Percentiles rank a stretch among this genome's conserved stretches.
phyloP scores from a whole-genome alignment of 1,140 invertebrate genomes.

The Drosophila sturtevanti region DNA sequence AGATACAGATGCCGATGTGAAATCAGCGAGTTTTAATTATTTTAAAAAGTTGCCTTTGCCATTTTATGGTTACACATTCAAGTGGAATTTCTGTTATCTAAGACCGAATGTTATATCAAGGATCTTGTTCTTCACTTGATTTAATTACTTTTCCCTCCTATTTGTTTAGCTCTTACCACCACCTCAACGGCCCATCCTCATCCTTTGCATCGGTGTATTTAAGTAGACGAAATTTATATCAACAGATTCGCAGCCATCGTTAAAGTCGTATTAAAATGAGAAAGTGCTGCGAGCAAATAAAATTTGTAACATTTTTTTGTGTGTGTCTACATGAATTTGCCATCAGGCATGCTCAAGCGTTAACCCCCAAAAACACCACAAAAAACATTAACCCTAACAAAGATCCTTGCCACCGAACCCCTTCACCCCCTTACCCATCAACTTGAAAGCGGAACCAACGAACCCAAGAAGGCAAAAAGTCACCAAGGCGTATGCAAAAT shows the following conservation, averaged over 20 bases:
- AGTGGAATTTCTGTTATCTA: background rate
- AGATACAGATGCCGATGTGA: no score
- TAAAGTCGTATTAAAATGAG: constrained; percentile 22
- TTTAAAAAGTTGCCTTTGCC: no score
- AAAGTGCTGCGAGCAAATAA: constrained; percentile 28
- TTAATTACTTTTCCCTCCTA: background rate
- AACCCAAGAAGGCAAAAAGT: constrained; percentile 35
- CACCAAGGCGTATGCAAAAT: constrained; percentile 28
- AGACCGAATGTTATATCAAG: background rate
- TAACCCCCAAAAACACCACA: constrained; percentile 11
- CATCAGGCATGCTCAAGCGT: constrained; percentile 27
- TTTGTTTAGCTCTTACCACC: constrained; percentile 9
- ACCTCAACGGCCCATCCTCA: no score
- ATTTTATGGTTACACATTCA: no score
- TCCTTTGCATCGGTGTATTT: background rate
- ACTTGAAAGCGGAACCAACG: constrained; percentile 11
- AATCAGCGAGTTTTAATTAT: no score
- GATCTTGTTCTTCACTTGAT: background rate
- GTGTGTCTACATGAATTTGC: constrained; percentile 25
- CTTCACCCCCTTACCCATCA: background rate
- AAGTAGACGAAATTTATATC: constrained; percentile 7
- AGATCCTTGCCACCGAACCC: background rate
- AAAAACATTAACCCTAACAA: constrained; percentile 15
- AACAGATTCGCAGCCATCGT: constrained; percentile 11
- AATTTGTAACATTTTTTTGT: constrained; percentile 20